phyloP scores from a whole-genome alignment of 2,113 vertebrate genomes.

The Sphaerodactylus townsendi region DNA sequence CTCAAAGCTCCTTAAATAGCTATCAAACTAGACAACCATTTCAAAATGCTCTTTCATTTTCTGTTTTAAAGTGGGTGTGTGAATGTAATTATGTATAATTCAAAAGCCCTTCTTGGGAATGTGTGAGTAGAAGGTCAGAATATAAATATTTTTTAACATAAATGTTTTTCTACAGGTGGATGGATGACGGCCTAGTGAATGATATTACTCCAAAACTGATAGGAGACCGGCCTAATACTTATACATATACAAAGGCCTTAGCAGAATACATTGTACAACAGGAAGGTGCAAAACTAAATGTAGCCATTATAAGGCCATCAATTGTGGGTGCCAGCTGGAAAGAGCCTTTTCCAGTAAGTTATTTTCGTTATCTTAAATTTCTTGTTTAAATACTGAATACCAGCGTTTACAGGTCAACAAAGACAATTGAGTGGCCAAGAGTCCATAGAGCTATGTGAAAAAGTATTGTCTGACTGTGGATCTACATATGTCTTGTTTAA shows the following conservation, averaged over 20 bases:
- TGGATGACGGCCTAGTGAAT: constrained; percentile 93
- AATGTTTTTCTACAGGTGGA: constrained; percentile 85
- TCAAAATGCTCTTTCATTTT: not conserved
- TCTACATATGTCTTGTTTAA: not conserved
- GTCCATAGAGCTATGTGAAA: not conserved
- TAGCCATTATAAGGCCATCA: constrained; percentile 93
- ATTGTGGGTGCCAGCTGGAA: constrained; percentile 99
- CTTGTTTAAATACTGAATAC: not conserved
- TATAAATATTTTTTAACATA: not conserved
- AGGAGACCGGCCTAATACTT: constrained; percentile 92
- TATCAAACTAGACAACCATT: not conserved
- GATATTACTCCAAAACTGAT: constrained; percentile 93
- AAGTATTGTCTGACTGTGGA: not conserved
- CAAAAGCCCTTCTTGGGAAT: not conserved
- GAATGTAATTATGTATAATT: too few relatives aligned
- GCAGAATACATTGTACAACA: constrained; percentile 94
- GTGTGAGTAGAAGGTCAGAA: not conserved
- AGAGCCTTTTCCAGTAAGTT: constrained; percentile 95
- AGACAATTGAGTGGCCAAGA: not conserved
- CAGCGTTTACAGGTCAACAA: not conserved
- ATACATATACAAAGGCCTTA: constrained; percentile 94
- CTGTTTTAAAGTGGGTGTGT: not conserved
- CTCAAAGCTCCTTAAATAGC: not conserved
- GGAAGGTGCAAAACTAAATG: constrained; percentile 90
- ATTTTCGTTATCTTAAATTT: not conserved